A percentile compares a stretch with the other conserved stretches of the same genome.
phyloP scores from a whole-genome alignment of 2,113 vertebrate species.

The Lepisosteus osseus region DNA sequence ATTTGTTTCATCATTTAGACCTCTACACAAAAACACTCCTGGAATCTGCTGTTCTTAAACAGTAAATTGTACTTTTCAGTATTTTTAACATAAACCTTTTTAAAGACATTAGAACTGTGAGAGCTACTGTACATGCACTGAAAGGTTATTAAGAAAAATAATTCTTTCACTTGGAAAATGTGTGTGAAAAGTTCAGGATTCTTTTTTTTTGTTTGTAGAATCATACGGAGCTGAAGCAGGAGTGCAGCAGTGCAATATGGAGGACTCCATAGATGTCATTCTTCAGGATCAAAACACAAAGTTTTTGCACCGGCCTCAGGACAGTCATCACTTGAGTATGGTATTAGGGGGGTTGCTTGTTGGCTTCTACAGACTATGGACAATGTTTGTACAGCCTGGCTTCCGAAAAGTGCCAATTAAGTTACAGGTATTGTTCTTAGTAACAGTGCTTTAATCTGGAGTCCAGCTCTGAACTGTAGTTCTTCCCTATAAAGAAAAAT shows the following conservation, averaged over 20 bases:
- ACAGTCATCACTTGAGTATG: slow-evolving; percentile 39
- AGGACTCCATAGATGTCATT: slow-evolving; percentile 62
- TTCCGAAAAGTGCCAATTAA: slow-evolving; percentile 56
- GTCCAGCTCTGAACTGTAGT: too few species aligned
- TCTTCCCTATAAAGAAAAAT: too few species aligned
- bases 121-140: too few species aligned
- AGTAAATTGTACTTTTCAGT: too few species aligned
- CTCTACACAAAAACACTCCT: too few species aligned
- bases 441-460: not conserved
- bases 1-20: too few species aligned
- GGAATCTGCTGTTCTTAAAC: too few species aligned
- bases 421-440: slow-evolving; percentile 52
- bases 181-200: not conserved
- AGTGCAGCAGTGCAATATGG: slow-evolving; percentile 47
- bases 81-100: too few species aligned
- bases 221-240: not conserved
- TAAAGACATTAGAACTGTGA: too few species aligned
- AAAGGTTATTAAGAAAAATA: too few species aligned
- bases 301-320: slow-evolving; percentile 15
- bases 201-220: not conserved
- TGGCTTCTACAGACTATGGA: slow-evolving; percentile 61
- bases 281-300: slow-evolving; percentile 44
- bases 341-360: slow-evolving; percentile 42
- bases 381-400: slow-evolving; percentile 58
- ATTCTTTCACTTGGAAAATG: too few species aligned